These are phyloP conservation scores for Lota lota DNA, from an alignment of 2,113 vertebrate genomes.

Conservation along the genomic window DNA sequence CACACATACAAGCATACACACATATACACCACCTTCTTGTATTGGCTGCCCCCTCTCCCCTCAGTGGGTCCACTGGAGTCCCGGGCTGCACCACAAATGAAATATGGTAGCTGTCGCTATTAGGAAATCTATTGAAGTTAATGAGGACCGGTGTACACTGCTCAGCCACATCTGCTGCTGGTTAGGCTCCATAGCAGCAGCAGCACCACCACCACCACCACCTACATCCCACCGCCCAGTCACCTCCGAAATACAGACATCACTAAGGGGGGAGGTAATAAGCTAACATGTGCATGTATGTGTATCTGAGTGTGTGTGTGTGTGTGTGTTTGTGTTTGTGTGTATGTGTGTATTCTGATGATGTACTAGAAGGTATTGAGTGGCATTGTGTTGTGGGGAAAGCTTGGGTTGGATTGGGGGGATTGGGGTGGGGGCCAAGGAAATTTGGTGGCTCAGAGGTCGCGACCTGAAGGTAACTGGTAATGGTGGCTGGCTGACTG, in stretches of 20 bases:
- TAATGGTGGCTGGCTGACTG: slow-evolving; percentile 44
- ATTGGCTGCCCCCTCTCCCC: not conserved
- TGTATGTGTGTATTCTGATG: slow-evolving; percentile 34
- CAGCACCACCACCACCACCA: no score
- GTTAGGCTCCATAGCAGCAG: slow-evolving; percentile 69
- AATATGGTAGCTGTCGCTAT: slow-evolving; percentile 80
- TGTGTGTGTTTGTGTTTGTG: not conserved
- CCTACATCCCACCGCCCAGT: slow-evolving; percentile 15
- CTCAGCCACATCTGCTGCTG: slow-evolving; percentile 79
- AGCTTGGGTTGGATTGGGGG: slow-evolving; percentile 21
- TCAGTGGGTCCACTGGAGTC: slow-evolving; percentile 14
- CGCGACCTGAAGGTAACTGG: slow-evolving; percentile 51
- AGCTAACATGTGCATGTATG: no score
- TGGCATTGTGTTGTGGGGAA: slow-evolving; percentile 49
- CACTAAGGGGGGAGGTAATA: slow-evolving; percentile 35
- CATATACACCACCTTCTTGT: not conserved
- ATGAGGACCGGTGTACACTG: slow-evolving; percentile 67
- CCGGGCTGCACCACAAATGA: slow-evolving; percentile 57
- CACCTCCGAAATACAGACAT: slow-evolving; percentile 61
- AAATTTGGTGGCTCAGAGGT: slow-evolving; percentile 51
- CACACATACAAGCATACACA: no score
- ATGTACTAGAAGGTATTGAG: slow-evolving; percentile 68
- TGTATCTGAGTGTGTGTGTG: no score
- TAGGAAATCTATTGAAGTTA: slow-evolving; percentile 79
- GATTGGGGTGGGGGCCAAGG: slow-evolving; percentile 27